Evolutionary conservation across 2,888 invertebrate species (phyloP).

Genomic region (Coelinius sp.): DNA sequence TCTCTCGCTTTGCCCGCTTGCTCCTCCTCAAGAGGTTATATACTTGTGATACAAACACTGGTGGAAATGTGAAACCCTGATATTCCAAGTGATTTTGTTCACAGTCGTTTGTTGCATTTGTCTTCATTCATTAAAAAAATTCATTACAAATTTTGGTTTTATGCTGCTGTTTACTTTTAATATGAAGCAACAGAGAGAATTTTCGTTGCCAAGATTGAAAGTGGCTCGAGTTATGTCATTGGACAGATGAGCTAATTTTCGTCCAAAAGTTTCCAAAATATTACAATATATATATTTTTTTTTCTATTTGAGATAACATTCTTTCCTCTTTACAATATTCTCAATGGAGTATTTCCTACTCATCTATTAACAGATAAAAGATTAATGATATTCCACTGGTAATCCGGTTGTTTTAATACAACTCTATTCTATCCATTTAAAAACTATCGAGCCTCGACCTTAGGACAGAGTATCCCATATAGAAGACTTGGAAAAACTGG

Average conservation of each 20-base stretch:
- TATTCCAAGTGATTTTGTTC: not conserved
- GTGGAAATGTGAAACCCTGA: conserved; percentile 12
- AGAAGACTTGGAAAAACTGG: conserved; percentile 30
- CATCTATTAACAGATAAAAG: too few species aligned
- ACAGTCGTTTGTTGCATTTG: not conserved
- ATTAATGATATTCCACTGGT: not conserved
- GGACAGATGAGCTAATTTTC: too few species aligned
- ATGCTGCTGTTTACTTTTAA: not conserved
- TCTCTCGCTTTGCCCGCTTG: conserved; percentile 26
- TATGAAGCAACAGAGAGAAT: not conserved
- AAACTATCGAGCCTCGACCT: not conserved
- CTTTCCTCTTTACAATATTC: too few species aligned
- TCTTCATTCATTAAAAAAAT: not conserved
- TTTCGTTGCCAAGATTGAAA: not conserved
- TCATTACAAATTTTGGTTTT: not conserved
- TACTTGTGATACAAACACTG: conserved; percentile 31
- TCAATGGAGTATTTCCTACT: too few species aligned
- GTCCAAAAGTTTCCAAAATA: too few species aligned
- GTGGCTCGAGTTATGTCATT: not conserved
- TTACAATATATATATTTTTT: too few species aligned
- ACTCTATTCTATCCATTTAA: not conserved
- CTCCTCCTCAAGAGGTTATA: conserved; percentile 33
- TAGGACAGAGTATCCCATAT: not conserved
- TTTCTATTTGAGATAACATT: too few species aligned
- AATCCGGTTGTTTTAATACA: not conserved